These are phyloP conservation scores for Chaunax sp. DNA, from an alignment of 2,797 vertebrate species.

Conservation along the genomic window DNA sequence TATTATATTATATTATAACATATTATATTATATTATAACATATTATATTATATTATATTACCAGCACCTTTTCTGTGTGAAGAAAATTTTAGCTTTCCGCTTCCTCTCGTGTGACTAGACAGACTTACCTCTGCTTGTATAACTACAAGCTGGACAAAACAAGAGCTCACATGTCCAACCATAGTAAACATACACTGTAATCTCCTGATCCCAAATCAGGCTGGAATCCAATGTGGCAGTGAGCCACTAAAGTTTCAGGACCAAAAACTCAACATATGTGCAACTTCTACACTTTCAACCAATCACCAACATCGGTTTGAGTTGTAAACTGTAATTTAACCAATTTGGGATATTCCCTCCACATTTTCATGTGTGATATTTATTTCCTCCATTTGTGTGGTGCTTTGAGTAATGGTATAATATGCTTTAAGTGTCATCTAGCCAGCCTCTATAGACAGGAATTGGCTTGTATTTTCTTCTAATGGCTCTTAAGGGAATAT, in stretches of 20 bases:
- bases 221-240: no score
- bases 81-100: no score
- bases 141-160: no score
- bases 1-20: no score
- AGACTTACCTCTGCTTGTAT: no score
- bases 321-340: constrained; percentile 42
- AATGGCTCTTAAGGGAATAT: constrained; percentile 69
- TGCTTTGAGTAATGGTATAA: constrained; percentile 57
- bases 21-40: no score
- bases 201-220: no score
- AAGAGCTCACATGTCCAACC: no score
- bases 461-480: constrained; percentile 67
- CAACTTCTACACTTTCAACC: constrained; percentile 11
- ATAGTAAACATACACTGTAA: no score
- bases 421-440: constrained; percentile 59
- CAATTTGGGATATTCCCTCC: constrained; percentile 23
- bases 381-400: constrained; percentile 36
- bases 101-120: no score
- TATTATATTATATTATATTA: no score
- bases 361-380: constrained; percentile 43
- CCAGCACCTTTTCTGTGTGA: no score
- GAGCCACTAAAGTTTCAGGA: neutral
- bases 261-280: constrained; percentile 18
- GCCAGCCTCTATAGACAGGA: constrained; percentile 52
- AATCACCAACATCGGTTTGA: neutral